Evolutionary conservation across 1,140 invertebrate species (phyloP).

Genomic region (Pachyrhynchus sulphureomaculatus): DNA sequence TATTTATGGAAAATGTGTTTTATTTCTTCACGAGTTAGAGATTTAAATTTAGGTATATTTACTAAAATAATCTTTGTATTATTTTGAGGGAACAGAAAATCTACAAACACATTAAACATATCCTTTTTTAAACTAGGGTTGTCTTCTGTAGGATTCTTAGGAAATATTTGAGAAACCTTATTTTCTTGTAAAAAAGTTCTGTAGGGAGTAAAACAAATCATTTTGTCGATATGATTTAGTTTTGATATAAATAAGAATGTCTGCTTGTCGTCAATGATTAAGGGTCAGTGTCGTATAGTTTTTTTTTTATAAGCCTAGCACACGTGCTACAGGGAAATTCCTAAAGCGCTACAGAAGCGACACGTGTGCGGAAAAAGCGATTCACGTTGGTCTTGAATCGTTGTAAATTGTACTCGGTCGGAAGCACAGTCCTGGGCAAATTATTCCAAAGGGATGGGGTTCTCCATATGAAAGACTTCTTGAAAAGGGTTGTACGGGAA

Average conservation of each 20-base stretch:
- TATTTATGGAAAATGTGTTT: slow-evolving; percentile 43
- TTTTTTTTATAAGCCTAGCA: no score
- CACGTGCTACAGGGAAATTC: no score
- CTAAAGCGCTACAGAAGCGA: no score
- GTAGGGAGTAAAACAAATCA: slow-evolving; percentile 37
- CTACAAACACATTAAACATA: slow-evolving; percentile 25
- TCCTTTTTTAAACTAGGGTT: slow-evolving; percentile 27
- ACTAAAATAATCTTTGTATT: slow-evolving; percentile 29
- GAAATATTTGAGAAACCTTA: slow-evolving; percentile 10
- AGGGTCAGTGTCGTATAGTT: no score
- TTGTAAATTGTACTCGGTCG: no score
- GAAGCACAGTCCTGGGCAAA: no score
- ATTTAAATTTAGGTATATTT: background rate
- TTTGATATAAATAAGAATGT: slow-evolving; percentile 36
- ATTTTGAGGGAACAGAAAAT: slow-evolving; percentile 20
- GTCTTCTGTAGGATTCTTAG: slow-evolving; percentile 6
- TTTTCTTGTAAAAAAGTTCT: slow-evolving; percentile 9
- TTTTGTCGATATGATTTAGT: slow-evolving; percentile 39
- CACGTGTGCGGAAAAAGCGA: no score
- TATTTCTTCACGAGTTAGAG: slow-evolving; percentile 36
- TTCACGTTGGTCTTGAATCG: no score
- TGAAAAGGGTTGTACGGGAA: no score
- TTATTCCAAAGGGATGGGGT: no score
- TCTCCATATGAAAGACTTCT: no score
- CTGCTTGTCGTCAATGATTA: slow-evolving; percentile 29